Conservation (phyloP, 2,888 invertebrate genomes). For the Linnaemya vulpina region DNA sequence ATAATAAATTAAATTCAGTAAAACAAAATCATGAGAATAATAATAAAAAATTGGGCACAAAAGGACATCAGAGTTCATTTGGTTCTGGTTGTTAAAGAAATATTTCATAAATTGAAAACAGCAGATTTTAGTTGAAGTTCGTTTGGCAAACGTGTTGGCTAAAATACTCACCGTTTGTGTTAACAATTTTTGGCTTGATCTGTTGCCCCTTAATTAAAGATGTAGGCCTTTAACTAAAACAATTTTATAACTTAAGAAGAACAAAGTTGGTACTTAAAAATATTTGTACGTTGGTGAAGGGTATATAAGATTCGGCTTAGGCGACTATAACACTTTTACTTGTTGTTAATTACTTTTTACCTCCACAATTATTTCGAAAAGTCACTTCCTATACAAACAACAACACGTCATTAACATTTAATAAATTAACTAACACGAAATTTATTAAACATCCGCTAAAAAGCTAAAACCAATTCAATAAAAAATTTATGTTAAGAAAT, state of each 20-base stretch:
- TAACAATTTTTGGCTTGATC: constrained; percentile 61
- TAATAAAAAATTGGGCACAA: constrained; percentile 64
- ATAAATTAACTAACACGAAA: constrained; percentile 1
- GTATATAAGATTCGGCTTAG: too few relatives aligned
- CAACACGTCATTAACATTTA: background rate
- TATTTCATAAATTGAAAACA: constrained; percentile 8
- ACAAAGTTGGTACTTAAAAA: too few relatives aligned
- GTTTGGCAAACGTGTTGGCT: background rate
- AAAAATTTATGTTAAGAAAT: background rate
- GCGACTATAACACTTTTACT: too few relatives aligned
- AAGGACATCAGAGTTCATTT: constrained; percentile 69
- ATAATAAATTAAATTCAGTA: constrained; percentile 70
- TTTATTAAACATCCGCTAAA: constrained; percentile 24
- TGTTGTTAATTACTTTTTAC: too few relatives aligned
- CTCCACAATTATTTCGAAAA: background rate
- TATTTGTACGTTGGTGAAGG: too few relatives aligned
- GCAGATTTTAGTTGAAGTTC: background rate
- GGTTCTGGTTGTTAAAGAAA: constrained; percentile 28
- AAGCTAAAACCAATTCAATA: background rate
- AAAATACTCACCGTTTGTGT: background rate
- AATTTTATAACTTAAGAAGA: too few relatives aligned
- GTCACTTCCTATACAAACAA: background rate
- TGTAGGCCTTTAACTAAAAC: constrained; percentile 49
- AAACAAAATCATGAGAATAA: constrained; percentile 41
- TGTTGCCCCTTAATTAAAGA: constrained; percentile 76